Base-by-base conservation (phyloP, 2,888 invertebrate species). In the Morinoia aosen region DNA sequence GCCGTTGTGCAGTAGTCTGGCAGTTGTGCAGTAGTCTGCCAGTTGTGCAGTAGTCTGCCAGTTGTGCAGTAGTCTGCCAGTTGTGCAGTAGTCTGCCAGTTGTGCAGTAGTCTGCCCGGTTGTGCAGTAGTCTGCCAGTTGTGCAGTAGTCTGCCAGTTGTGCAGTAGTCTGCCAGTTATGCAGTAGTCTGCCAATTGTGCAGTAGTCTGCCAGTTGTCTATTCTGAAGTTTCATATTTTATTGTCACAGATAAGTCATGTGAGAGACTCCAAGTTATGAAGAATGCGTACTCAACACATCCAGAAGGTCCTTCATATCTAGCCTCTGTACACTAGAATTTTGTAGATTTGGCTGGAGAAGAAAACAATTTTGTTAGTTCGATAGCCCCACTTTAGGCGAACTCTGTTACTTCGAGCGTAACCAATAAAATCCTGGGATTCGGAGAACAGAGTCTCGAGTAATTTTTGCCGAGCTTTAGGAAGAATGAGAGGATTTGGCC, bases 341-440 rank as follows among this genome's bases (percentile, higher is more conserved):
- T 76, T 76, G 16, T 76, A 33, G 33, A 3, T 3, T 33, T 0
- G 10, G 76, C 25, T 25, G 33, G 25, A 76, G 33, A 76, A 76
- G 19, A 76, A 76, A 76, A 16, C 76, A 76, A 76, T 76, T 76
- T 33, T 33, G 76, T 76, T 16, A 76, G 76, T 76, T 76, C 76
- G 76, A 76, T 76, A 33, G 33, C 76, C 76, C 76, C 25, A 10
- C 19, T 76, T 76, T 76, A 76, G 33, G 0, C 33, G 76, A 76
- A 16, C 76, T 33, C 76, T 33, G 76, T 76, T 76, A 25, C 33
- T 33, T 76, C 76, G 33, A 33, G 76, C 76, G 76, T 76, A 19
- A 76, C 76, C 76, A 76, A 76, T 76, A 76, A 76, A 76, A 76
- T 76, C 76, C 76, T 33, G 76, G 76, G 76, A 76, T 76, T 76